phyloP scores from a whole-genome alignment of 2,888 invertebrate genomes.

The Leptopilina myrica region DNA sequence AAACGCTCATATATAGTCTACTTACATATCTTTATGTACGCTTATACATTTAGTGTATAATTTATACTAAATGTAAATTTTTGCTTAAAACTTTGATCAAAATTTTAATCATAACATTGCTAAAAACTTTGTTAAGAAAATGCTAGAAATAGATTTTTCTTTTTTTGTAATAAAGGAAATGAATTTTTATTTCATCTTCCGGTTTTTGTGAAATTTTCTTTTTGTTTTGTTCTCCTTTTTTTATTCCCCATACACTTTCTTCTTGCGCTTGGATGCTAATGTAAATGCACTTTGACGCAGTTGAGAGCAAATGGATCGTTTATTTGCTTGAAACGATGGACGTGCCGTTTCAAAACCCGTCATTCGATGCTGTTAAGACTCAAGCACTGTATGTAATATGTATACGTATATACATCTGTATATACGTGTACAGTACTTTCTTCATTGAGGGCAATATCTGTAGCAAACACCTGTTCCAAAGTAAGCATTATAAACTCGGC shows the following conservation, averaged over 20 bases:
- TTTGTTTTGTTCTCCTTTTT: no score
- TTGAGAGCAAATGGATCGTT: conserved; percentile 22
- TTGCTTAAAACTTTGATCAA: no score
- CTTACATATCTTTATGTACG: no score
- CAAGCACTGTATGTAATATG: conserved; percentile 18
- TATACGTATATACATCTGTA: no score
- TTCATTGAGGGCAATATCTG: conserved; percentile 30
- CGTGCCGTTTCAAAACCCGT: conserved; percentile 32
- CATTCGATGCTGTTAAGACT: conserved; percentile 24
- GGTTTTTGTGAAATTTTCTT: background rate
- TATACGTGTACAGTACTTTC: conserved; percentile 14
- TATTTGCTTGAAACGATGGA: conserved; percentile 23
- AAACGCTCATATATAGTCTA: background rate
- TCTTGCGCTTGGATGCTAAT: background rate
- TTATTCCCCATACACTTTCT: background rate
- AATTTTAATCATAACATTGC: no score
- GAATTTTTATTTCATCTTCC: conserved; percentile 6
- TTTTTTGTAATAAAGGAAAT: background rate
- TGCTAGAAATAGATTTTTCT: no score
- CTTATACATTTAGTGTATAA: no score
- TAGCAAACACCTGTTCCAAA: conserved; percentile 21
- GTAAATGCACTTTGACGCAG: conserved; percentile 28
- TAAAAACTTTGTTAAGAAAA: no score
- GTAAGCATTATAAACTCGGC: conserved; percentile 10
- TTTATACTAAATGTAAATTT: no score